Evolutionary conservation across 2,113 vertebrate genomes (phyloP).

Genomic region (Crypturellus undulatus): DNA sequence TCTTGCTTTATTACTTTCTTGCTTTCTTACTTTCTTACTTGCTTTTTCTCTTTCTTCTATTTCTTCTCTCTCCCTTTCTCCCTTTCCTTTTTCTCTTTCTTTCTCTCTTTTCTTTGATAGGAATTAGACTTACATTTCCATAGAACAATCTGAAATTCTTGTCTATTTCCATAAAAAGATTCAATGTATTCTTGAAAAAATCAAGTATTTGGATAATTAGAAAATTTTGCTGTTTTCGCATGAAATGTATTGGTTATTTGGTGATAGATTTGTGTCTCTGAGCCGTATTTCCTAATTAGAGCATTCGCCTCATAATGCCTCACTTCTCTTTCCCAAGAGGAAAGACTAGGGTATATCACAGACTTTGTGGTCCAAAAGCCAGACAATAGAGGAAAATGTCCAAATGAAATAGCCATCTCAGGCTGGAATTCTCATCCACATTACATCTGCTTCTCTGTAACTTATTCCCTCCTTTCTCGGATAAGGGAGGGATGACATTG

Average conservation of each 20-base stretch:
- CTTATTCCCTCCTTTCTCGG: neutral
- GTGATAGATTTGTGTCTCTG: neutral
- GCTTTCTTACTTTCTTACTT: neutral
- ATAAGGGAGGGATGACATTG: neutral
- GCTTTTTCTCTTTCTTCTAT: neutral
- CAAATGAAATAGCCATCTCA: neutral
- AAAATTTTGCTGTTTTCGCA: neutral
- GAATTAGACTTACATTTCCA: neutral
- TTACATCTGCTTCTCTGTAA: neutral
- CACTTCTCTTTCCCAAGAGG: neutral
- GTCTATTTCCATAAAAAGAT: neutral
- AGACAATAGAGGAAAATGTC: neutral
- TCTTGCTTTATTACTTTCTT: neutral
- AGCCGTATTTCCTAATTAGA: conserved; percentile 17
- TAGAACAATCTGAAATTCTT: neutral
- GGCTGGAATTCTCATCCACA: neutral
- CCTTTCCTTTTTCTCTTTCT: neutral
- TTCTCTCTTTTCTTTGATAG: neutral
- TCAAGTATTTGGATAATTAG: neutral
- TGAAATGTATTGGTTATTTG: neutral
- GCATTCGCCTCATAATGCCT: neutral
- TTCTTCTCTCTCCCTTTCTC: neutral
- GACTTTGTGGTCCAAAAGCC: neutral
- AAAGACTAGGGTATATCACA: neutral
- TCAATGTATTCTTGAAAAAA: neutral